Base-by-base conservation (phyloP, 2,888 invertebrate genomes). In the Apamea crenata region DNA sequence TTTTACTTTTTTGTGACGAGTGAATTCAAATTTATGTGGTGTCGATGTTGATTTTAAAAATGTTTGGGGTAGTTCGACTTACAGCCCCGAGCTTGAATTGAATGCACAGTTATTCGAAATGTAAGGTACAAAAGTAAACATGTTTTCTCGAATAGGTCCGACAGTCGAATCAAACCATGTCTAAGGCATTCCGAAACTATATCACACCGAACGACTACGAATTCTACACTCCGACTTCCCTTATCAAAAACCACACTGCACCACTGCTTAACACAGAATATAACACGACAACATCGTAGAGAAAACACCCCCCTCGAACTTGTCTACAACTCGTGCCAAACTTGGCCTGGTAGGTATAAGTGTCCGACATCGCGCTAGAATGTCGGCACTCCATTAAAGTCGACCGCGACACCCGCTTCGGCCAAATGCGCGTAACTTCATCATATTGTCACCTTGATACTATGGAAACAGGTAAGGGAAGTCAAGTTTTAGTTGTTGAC, bases 281-380 rank as follows among this genome's bases (percentile, higher is more conserved):
- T 81, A 72, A 47, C 53, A 67, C 40, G 29, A 47, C 21, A 67
- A 53, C 18, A 40, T 53, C 40, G 50, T n/a, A 4, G 21, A 29
- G 44, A 56, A 59, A 59, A 36, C n/a, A 16, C 29, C n/a, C 53
- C 32, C 44, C 69, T 44, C n/a, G n/a, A 84, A 84, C 40, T 81
- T 61, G 44, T 59, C 80, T 70, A 32, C 10, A 78, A 68, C 59
- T 83, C 68, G 59, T 70, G 81, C 65, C 81, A 80, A 80, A 70
- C 50, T 70, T 84, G 65, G 40, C 65, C 40, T 16, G 16, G 36
- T 53, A 36, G 56, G 47, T 47, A 36, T 83, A 83, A 68, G 78
- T 84, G 80, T 81, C 59, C 61, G 53, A 85, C 81, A 72, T 14
- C 47, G 72, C 67, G 72, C 59, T 80, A 73, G 74, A 84, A 77